Base-by-base conservation (phyloP, 1,140 invertebrate species). In the Lethrus apterus region DNA sequence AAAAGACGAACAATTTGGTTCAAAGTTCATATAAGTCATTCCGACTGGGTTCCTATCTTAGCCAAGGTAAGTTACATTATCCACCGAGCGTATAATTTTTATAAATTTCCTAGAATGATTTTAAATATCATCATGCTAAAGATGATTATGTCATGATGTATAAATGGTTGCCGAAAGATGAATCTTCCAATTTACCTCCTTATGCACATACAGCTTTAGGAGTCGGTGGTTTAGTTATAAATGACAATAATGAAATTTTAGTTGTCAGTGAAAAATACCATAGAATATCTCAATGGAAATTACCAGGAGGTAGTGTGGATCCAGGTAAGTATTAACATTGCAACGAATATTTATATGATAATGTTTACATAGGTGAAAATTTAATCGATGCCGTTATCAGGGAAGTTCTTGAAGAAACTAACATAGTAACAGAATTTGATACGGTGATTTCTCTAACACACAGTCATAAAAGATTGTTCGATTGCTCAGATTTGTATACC, bases 401-500 rank as follows among this genome's bases (percentile, higher is more conserved):
- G 56, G 92, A 96, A 72, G 87, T 94, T 1, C 69, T 78, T 13
- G 92, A 95, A 72, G 92, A 96, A 68, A 96, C 91, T 1, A 86
- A 88, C 31, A 75, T 96, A 31, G 61, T 76, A 36, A 74, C 82
- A 2, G 73, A 79, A 46, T 94, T 93, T 65, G 66, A 78, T 33
- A 84, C 80, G 18, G 56, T 95, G 7, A 62, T 94, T 8, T 74
- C 79, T 32, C 79, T 93, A 48, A 73, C 90, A 50, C 90, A 94
- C 60, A 71, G 73, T 4, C 83, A 86, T 52, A 58, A 69, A 29
- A 77, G 76, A 53, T 77, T 77, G 57, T 93, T 84, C 64, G 79
- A 74, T 4, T 93, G 89, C 60, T 90, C 85, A 1, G 90, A 92
- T 63, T 79, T 93, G 35, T 94, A 92, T 59, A 75, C 86, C 31